phyloP scores from a whole-genome alignment of 2,797 vertebrate genomes.

The Cyclopterus lumpus region DNA sequence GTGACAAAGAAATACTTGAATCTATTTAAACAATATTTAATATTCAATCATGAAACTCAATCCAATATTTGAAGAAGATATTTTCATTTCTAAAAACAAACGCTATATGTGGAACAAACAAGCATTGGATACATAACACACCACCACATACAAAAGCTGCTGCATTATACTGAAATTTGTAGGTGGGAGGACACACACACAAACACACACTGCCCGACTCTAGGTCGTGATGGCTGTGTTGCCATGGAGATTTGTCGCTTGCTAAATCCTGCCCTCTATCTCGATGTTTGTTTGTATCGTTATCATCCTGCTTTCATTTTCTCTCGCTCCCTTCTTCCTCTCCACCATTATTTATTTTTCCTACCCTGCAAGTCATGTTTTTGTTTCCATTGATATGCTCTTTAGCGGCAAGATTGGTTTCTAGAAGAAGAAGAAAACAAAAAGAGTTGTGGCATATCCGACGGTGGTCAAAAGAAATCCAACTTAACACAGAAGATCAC shows the following conservation, averaged over 20 bases:
- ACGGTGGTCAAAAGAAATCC: background rate
- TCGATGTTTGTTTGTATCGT: slow-evolving; percentile 48
- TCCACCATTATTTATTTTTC: slow-evolving; percentile 18
- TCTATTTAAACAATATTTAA: background rate
- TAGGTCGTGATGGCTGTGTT: slow-evolving; percentile 73
- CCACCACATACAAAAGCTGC: slow-evolving; percentile 45
- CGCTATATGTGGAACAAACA: slow-evolving; percentile 7
- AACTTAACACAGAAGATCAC: background rate
- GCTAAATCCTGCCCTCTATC: slow-evolving; percentile 65
- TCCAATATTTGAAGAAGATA: background rate
- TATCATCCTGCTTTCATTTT: slow-evolving; percentile 48
- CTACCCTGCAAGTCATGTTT: slow-evolving; percentile 41
- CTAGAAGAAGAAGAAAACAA: background rate
- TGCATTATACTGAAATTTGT: slow-evolving; percentile 62
- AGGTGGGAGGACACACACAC: slow-evolving; percentile 53
- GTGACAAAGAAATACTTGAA: background rate
- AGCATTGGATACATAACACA: slow-evolving; percentile 18
- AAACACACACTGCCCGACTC: slow-evolving; percentile 30
- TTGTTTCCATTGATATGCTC: slow-evolving; percentile 40
- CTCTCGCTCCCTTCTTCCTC: slow-evolving; percentile 16
- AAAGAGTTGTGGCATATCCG: background rate
- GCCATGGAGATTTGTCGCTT: slow-evolving; percentile 80
- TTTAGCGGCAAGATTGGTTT: slow-evolving; percentile 11
- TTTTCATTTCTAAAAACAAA: background rate
- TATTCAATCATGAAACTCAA: background rate